Evolutionary conservation across 2,888 invertebrate species (phyloP), one percentile per base, ranked within the genome.

Genomic region (Callimorpha dominula): DNA sequence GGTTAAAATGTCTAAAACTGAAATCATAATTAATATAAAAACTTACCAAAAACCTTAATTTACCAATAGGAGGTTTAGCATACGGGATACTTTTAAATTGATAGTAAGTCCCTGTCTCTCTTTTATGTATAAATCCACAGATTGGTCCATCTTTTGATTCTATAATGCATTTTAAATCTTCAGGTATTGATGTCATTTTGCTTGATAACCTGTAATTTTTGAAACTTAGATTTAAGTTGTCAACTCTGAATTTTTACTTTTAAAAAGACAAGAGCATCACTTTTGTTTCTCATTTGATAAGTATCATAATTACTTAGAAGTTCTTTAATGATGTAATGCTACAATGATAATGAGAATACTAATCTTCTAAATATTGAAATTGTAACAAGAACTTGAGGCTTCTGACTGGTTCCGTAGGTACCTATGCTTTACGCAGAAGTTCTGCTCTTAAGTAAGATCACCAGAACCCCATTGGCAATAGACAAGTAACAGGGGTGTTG

Each of bases 31-130:
- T 31, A 31, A 31, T 31, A 31, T 31, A 31, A 31, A 62, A 67
- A 88, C 92, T 90, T 88, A 95, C 93, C 89, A 91, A 81, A 82
- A 95, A 94, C 79, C 95, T 86, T 70, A 95, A 84, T 17, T 80
- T 77, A 15, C 91, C 93, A 50, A 92, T 17, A 31, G 95, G 95
- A 72, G 95, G 94, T 76, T 89, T 91, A 7, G 94, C 95, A 79
- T 93, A 95, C 2, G 95, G 95, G 66, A 95, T 94, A 72, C 88
- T 86, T 76, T 90, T 91, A 78, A 94, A 95, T 79, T 86, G 92
- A 75, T 91, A 93, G 72, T 87, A 91, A n/a, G 80, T 88, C 69
- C 84, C 82, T 40, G 87, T 83, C 66, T 89, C 85, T 60, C 72
- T 85, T 83, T 81, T 87, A 4, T 92, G 90, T 69, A 89, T 79